These are phyloP conservation scores for Phymastichus coffea DNA, from an alignment of 1,140 invertebrate species.

Conservation along the genomic window DNA sequence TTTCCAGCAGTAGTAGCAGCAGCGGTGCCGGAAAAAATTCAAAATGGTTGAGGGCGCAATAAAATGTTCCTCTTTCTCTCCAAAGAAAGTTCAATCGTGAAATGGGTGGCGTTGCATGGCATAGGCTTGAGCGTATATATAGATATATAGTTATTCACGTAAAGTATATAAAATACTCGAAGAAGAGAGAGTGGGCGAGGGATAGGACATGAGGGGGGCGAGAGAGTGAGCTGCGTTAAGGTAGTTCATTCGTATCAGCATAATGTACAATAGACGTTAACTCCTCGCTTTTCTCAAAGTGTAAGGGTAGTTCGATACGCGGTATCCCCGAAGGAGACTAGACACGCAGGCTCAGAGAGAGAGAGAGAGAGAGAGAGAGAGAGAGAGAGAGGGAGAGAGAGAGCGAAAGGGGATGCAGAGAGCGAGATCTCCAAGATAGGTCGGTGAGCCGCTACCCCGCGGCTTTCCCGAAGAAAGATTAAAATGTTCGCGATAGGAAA, in stretches of 20 bases:
- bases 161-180: not conserved
- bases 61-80: conserved; percentile 6
- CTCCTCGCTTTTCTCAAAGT: conserved; percentile 42
- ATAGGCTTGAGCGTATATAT: not conserved
- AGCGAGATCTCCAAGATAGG: too few species aligned
- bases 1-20: not conserved
- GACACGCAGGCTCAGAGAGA: not conserved
- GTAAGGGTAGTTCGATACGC: conserved; percentile 29
- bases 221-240: conserved; percentile 30
- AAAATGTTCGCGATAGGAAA: conserved; percentile 42
- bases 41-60: conserved; percentile 18
- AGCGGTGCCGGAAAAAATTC: conserved; percentile 12
- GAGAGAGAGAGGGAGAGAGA: not conserved
- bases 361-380: not conserved
- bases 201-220: conserved; percentile 17
- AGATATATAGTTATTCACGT: not conserved
- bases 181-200: not conserved
- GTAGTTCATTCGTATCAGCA: conserved; percentile 49
- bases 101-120: conserved; percentile 19
- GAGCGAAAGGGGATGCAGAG: too few species aligned
- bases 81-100: conserved; percentile 17
- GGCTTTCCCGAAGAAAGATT: conserved; percentile 52
- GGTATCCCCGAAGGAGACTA: not conserved
- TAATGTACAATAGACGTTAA: conserved; percentile 47
- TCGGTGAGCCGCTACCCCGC: conserved; percentile 46